Evolutionary conservation across 2,888 invertebrate genomes (phyloP).

Genomic region (Ornithoptera priamus): DNA sequence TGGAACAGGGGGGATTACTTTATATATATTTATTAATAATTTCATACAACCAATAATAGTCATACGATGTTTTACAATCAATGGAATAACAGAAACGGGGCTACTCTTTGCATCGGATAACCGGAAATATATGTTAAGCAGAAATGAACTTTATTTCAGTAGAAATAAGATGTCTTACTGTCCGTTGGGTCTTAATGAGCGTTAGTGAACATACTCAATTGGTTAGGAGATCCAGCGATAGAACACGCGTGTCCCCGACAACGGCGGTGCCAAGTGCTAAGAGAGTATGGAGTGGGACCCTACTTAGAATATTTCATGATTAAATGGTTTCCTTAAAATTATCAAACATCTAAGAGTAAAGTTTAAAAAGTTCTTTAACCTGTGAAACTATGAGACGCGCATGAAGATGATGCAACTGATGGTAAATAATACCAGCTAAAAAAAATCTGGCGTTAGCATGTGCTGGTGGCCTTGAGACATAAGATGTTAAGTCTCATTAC

Average conservation of each 20-base stretch:
- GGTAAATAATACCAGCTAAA: too few relatives aligned
- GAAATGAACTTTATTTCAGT: not conserved
- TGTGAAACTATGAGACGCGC: not conserved
- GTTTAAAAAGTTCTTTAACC: not conserved
- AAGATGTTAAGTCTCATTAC: too few relatives aligned
- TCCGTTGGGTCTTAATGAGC: conserved; percentile 22
- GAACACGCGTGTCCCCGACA: conserved; percentile 66
- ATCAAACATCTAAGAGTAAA: not conserved
- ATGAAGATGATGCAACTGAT: too few relatives aligned
- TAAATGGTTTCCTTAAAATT: conserved; percentile 4
- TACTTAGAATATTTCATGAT: conserved; percentile 2
- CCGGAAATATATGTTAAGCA: not conserved
- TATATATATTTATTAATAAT: too few relatives aligned
- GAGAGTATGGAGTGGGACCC: conserved; percentile 43
- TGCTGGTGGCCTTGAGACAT: too few relatives aligned
- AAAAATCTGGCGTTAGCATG: too few relatives aligned
- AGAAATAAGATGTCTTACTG: conserved; percentile 13
- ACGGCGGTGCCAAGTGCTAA: conserved; percentile 46
- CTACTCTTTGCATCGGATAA: conserved; percentile 2
- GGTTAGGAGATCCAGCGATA: conserved; percentile 58
- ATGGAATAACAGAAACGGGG: not conserved
- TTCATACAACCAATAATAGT: not conserved
- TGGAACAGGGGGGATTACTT: too few relatives aligned
- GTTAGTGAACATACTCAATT: conserved; percentile 35
- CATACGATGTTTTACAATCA: conserved; percentile 12